phyloP scores from a whole-genome alignment of 2,113 vertebrate genomes.

The Patagioenas fasciata region DNA sequence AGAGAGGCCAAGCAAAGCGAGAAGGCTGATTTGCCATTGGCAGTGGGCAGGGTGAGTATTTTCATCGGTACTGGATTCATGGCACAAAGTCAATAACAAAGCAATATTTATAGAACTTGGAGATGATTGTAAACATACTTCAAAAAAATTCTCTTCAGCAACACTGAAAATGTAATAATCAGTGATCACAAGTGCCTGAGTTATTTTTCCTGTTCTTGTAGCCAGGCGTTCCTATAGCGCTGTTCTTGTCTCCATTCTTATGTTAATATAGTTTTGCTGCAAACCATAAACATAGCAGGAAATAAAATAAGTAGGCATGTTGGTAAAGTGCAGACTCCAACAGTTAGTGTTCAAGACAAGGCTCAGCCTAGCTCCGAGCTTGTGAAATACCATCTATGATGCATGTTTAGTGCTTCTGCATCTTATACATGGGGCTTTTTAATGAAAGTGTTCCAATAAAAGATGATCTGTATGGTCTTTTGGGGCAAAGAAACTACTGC shows the following conservation, averaged over 20 bases:
- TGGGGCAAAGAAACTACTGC: neutral
- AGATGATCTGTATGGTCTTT: neutral
- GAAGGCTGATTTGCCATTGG: slow-evolving; percentile 1
- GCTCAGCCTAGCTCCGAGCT: neutral
- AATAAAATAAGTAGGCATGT: neutral
- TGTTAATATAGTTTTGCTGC: neutral
- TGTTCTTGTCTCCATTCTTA: neutral
- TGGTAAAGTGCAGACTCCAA: neutral
- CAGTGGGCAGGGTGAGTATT: neutral
- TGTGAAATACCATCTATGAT: neutral
- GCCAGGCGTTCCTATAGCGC: neutral
- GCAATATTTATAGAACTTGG: slow-evolving; percentile 51
- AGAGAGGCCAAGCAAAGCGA: neutral
- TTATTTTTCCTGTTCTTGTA: neutral
- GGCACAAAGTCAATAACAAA: slow-evolving; percentile 57
- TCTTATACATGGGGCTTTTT: rapidly evolving
- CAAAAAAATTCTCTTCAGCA: slow-evolving; percentile 27
- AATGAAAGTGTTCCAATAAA: neutral
- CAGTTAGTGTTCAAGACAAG: neutral
- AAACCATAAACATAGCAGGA: neutral
- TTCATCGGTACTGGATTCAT: neutral
- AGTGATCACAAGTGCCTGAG: slow-evolving; percentile 3
- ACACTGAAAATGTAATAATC: slow-evolving; percentile 51
- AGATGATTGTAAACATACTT: slow-evolving; percentile 57
- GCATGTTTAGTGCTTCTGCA: neutral